phyloP scores from a whole-genome alignment of 2,113 vertebrate species.

The Raja brachyura region DNA sequence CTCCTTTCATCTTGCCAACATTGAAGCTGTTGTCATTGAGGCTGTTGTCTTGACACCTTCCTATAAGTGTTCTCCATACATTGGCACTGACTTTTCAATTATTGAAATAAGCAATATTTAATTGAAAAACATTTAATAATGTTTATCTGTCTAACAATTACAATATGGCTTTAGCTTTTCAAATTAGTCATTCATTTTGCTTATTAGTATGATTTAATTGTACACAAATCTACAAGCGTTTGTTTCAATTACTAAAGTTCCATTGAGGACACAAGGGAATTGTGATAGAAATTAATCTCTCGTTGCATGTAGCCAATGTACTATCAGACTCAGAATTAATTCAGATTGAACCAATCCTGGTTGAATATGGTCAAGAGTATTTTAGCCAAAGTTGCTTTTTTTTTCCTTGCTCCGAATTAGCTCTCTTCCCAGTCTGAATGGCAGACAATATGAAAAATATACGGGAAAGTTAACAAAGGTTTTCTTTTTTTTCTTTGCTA shows the following conservation, averaged over 20 bases:
- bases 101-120: neutral
- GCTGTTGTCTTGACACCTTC: too few relatives aligned
- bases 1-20: too few relatives aligned
- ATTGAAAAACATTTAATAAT: neutral
- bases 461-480: neutral
- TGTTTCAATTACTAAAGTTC: neutral
- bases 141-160: neutral
- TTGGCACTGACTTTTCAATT: neutral
- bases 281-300: too few relatives aligned
- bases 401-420: neutral
- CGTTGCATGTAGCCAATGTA: too few relatives aligned
- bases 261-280: neutral
- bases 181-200: neutral
- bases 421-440: neutral
- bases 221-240: neutral
- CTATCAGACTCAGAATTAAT: neutral
- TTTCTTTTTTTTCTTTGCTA: conserved; percentile 45
- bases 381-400: neutral
- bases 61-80: neutral
- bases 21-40: too few relatives aligned
- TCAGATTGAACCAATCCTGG: neutral
- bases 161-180: neutral
- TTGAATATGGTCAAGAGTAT: neutral
- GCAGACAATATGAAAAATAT: neutral
- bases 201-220: neutral